Base-by-base conservation (phyloP, 2,888 invertebrate species). In the Anoplius nigerrimus region DNA sequence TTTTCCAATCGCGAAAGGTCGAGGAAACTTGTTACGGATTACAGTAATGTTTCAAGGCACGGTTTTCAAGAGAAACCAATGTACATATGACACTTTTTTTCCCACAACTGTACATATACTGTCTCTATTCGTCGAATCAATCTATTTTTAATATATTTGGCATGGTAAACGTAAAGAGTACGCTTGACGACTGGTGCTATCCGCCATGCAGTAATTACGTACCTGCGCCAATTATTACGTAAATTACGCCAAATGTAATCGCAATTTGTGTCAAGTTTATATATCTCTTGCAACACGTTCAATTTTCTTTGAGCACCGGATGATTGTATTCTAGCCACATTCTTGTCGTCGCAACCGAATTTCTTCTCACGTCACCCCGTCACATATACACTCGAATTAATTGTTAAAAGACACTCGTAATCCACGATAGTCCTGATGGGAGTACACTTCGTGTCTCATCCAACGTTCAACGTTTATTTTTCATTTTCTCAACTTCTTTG, bases 121-220 rank as follows among this genome's bases (percentile, higher is more conserved):
- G 66, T 65, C 57, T 67, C 66, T 69, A 69, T 34, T 13, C 16
- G 27, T 15, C 18, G 52, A 34, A 68, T 64, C 70, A 61, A 24
- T 27, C 22, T 48, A 48, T 60, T 54, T 27, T 45, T 71, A 42
- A 27, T 27, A 73, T 57, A 74, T 75, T 75, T 74, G 64, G 74
- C 74, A 75, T 71, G 27, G 48, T 4, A 59, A 15, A 18, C 34
- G 2, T 34, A 34, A 34, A 34, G 34, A 34, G 34, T 34, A 48
- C 8, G 0, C 8, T 46, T 54, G 11, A 6, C 34, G 34, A 34
- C 34, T 11, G 34, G 34, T 34, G 34, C 34, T 34, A 34, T 34
- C 34, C 11, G 1, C 34, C 34, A 13, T 11, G 34, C 34, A n/a
- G n/a, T n/a, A n/a, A n/a, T n/a, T n/a, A n/a, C 8, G 11, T 11